Base-by-base conservation (phyloP, 2,113 vertebrate genomes). In the Oreamnos americanus region DNA sequence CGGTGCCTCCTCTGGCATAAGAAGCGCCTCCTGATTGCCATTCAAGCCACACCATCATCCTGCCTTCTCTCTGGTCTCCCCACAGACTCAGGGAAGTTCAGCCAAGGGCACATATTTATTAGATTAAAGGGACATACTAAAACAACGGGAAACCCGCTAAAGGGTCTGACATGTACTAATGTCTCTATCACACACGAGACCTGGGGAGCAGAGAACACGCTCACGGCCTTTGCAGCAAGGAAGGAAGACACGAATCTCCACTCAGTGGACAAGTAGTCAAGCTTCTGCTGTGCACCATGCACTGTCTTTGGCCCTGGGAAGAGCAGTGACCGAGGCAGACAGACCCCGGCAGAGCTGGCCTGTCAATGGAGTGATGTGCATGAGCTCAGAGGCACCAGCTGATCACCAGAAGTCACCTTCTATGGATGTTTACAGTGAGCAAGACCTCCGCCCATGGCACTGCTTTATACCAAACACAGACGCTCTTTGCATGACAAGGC, bases 171-270 rank as follows among this genome's bases (percentile, higher is more conserved):
- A 1, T 1, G 1, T 15, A 2, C 19, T 92, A 0, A 79, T 11
- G 83, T 87, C 94, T 94, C 91, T 26, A 55, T 87, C 78, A 74
- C 60, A 60, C 16, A 2, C 1, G 8, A 13, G 17, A 3, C 5
- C 45, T 39, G 25, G 23, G 33, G n/a, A 4, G 14, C 4, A 13
- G 28, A 28, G 21, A 55, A 15, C 6, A 3, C 0, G 4, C 36
- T 0, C 1, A 2, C 5, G 2, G 58, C 51, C 79, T 47, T 58
- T 0, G 4, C 11, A 0, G 25, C 0, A 36, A 13, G 45, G 39
- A 2, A 11, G 47, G 26, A 14, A 47, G 86, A 17, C 36, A 13
- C 0, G 0, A 1, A 15, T 36, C 90, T 6, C 23, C 5, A 1
- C 4, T 19, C 55, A 28, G 26, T 2, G 5, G 26, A 33, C 45